phyloP scores from a whole-genome alignment of 2,113 vertebrate genomes.

The Enhydra lutris region DNA sequence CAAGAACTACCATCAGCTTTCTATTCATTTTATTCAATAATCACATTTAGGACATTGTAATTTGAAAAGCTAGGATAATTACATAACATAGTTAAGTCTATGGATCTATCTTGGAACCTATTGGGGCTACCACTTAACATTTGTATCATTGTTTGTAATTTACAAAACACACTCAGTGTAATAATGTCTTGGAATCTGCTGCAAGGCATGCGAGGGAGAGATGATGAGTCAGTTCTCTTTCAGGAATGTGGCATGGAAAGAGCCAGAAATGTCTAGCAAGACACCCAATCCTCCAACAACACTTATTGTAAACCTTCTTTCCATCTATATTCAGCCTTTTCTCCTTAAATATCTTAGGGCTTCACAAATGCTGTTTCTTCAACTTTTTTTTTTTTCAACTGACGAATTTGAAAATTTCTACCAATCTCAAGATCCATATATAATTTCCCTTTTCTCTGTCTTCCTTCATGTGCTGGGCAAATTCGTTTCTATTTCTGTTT shows the following conservation, averaged over 20 bases:
- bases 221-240: neutral
- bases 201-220: neutral
- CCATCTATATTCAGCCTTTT: neutral
- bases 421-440: neutral
- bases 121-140: neutral
- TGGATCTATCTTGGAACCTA: neutral
- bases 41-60: neutral
- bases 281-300: neutral
- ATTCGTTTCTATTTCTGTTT: neutral
- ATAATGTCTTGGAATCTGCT: neutral
- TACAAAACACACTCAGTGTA: neutral
- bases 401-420: neutral
- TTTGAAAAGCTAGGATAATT: slow-evolving; percentile 16
- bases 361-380: neutral
- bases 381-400: neutral
- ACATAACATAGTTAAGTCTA: neutral
- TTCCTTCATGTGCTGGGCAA: neutral
- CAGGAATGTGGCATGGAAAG: neutral
- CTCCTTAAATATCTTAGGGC: neutral
- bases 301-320: neutral
- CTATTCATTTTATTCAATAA: slow-evolving; percentile 33
- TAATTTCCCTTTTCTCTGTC: neutral
- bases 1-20: slow-evolving; percentile 3
- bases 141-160: neutral
- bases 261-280: neutral